Evolutionary conservation across 1,140 invertebrate genomes (phyloP).

Genomic region (Subanguina moxae): DNA sequence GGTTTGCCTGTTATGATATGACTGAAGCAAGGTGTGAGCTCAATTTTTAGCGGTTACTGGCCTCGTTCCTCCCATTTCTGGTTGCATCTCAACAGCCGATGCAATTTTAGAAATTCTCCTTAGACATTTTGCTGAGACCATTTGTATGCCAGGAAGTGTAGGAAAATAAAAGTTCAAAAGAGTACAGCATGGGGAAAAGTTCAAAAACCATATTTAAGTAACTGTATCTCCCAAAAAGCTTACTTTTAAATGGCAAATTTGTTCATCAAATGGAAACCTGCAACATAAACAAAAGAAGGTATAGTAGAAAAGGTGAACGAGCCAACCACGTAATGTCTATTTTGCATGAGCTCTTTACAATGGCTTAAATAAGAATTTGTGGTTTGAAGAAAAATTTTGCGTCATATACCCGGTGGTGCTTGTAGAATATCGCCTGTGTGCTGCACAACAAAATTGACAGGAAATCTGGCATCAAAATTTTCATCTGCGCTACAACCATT

Average conservation of each 20-base stretch:
- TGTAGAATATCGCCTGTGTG: conserved; percentile 89
- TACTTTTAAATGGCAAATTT: conserved; percentile 61
- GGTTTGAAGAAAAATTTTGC: conserved; percentile 67
- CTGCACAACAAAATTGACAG: conserved; percentile 91
- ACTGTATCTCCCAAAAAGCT: too few relatives aligned
- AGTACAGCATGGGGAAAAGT: neutral
- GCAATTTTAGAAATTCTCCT: too few relatives aligned
- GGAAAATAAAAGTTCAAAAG: neutral
- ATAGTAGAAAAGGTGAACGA: neutral
- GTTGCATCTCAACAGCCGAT: too few relatives aligned
- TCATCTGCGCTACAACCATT: conserved; percentile 72
- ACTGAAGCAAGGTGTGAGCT: too few relatives aligned
- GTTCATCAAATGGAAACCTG: conserved; percentile 59
- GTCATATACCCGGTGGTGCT: conserved; percentile 76
- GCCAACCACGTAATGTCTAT: conserved; percentile 93
- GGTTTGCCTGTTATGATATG: too few relatives aligned
- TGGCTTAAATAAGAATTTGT: conserved; percentile 78
- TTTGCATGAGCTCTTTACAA: conserved; percentile 98
- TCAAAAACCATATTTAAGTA: too few relatives aligned
- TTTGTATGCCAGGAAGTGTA: too few relatives aligned
- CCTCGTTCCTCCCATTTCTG: too few relatives aligned
- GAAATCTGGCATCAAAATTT: conserved; percentile 94
- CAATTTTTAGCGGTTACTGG: too few relatives aligned
- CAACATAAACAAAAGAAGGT: neutral
- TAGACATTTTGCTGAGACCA: too few relatives aligned